Percentiles rank a stretch among this genome's conserved stretches.
Evolutionary conservation across 2,888 invertebrate species (phyloP).

Genomic region (Kryphioiulus occultus): DNA sequence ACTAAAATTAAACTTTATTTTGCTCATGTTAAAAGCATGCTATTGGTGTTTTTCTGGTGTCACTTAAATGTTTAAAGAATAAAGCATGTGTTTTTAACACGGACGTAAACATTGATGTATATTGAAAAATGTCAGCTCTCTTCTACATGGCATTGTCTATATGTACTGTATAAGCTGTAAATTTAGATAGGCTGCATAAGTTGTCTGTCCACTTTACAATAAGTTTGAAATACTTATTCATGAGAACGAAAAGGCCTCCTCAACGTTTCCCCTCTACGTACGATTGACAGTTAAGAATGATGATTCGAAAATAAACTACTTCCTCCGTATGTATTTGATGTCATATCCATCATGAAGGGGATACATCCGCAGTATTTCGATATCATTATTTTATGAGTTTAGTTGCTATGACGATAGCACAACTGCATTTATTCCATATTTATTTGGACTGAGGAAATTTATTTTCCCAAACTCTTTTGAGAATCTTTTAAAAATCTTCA

Average conservation of each 20-base stretch:
- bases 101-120: no score
- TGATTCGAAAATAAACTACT: neutral
- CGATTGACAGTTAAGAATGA: slow-evolving; percentile 22
- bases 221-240: neutral
- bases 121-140: neutral
- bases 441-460: no score
- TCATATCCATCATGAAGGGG: neutral
- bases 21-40: no score
- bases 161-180: neutral
- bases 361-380: neutral
- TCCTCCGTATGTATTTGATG: neutral
- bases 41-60: no score
- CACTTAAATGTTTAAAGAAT: no score
- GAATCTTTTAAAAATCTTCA: no score
- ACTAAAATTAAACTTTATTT: no score
- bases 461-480: no score
- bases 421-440: no score
- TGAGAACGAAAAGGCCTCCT: neutral
- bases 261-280: neutral
- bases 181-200: neutral
- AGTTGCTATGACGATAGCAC: no score
- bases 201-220: neutral
- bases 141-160: neutral
- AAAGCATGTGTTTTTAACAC: no score
- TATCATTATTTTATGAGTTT: no score